Evolutionary conservation across 2,797 vertebrate genomes (phyloP), one percentile per base, ranked within the genome.

Genomic region (Gallinago nigripennis): DNA sequence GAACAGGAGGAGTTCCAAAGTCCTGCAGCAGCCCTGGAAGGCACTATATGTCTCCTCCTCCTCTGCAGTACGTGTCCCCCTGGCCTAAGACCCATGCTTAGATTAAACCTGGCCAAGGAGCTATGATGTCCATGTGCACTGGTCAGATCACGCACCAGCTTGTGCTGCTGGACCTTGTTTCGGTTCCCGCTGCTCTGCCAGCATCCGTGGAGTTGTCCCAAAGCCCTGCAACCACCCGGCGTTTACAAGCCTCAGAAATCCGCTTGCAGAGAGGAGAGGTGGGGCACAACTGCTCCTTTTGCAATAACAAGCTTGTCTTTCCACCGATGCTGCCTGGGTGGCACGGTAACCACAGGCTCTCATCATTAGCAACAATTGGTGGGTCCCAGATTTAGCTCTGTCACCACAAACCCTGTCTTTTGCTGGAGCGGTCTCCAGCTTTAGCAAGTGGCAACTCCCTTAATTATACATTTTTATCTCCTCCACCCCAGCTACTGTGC

Each of bases 341-440:
- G 96, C 94, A 95, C 94, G 46, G 94, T 54, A 83, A 79, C 89
- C 94, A 81, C 95, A 95, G 78, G 78, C 91, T 91, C 78, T 94
- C 95, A 94, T 86, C 95, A 95, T 94, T 89, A 95, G 94, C 93
- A 96, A 37, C 92, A 93, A 76, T 91, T 96, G 96, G 86, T 91
- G 94, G 95, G 92, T 94, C 96, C 96, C 93, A 88, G 94, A 96
- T 96, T 97, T 97, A 97, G 96, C 95, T 93, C 93, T 89, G 96
- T 89, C 96, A 92, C 97, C 93, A 82, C 96, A 96, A 96, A 95
- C 93, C 82, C 88, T 89, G 82, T 88, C 68, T 90, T 95, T 96
- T 87, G 81, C 95, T 94, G 33, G 27, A 86, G 94, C 16, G 8
- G 70, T 82, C 88, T 94, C 94, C 95, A 94, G 93, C 94, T 97